phyloP scores from a whole-genome alignment of 1,140 invertebrate genomes.

The Ptiloglossa arizonensis region DNA sequence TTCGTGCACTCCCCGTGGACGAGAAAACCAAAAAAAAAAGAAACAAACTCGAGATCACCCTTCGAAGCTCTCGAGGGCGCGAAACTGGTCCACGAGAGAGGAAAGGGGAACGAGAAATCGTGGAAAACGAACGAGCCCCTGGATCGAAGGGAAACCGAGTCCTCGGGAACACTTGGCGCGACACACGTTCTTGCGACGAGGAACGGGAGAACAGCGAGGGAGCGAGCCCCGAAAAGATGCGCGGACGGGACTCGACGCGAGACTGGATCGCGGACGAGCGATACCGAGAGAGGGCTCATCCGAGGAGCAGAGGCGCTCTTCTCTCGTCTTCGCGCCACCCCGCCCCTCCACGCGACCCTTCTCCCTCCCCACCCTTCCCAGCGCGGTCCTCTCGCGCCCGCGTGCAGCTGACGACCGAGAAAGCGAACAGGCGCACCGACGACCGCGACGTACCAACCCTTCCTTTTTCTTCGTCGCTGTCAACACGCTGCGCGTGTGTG shows the following conservation, averaged over 20 bases:
- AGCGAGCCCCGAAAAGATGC: slow-evolving; percentile 67
- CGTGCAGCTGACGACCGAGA: slow-evolving; percentile 41
- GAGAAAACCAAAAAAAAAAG: too few relatives aligned
- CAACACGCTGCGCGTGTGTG: slow-evolving; percentile 47
- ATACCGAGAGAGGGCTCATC: slow-evolving; percentile 66
- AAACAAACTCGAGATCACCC: too few relatives aligned
- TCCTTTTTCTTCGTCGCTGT: slow-evolving; percentile 58
- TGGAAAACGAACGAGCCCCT: too few relatives aligned
- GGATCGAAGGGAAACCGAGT: too few relatives aligned
- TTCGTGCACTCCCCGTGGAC: too few relatives aligned
- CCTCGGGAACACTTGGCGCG: neutral
- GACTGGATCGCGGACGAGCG: slow-evolving; percentile 71
- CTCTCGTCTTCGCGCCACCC: slow-evolving; percentile 50
- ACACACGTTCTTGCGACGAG: neutral
- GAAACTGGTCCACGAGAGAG: too few relatives aligned
- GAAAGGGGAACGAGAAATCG: too few relatives aligned
- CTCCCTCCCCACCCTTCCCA: slow-evolving; percentile 27
- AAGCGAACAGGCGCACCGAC: slow-evolving; percentile 35
- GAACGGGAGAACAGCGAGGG: slow-evolving; percentile 20
- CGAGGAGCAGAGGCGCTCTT: slow-evolving; percentile 57
- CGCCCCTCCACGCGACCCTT: slow-evolving; percentile 27
- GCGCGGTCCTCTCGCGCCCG: slow-evolving; percentile 34
- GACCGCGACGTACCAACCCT: slow-evolving; percentile 53
- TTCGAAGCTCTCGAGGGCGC: too few relatives aligned
- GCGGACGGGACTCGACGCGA: slow-evolving; percentile 74